Percentiles rank a stretch among this genome's conserved stretches.
These are phyloP conservation scores for Symphodus melops DNA, from an alignment of 2,113 vertebrate species.

Conservation along the genomic window DNA sequence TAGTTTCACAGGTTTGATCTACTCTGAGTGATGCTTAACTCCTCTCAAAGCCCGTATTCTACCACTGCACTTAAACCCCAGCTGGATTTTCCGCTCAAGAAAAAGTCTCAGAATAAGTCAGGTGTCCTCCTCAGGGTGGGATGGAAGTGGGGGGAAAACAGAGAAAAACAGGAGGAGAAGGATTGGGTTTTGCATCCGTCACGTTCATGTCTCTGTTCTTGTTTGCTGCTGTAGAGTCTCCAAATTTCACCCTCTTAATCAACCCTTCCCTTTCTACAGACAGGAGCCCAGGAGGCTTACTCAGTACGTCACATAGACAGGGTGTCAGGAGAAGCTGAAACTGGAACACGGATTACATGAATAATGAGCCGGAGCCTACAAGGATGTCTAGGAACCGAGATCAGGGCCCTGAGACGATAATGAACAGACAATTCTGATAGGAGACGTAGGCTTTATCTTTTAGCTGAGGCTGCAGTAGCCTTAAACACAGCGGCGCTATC, in stretches of 20 bases:
- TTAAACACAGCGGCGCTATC: slow-evolving; percentile 22
- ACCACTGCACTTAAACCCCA: slow-evolving; percentile 65
- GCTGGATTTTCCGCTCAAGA: slow-evolving; percentile 68
- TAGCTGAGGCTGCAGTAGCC: slow-evolving; percentile 21
- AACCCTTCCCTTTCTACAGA: slow-evolving; percentile 13
- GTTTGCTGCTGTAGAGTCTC: slow-evolving; percentile 51
- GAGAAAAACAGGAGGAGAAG: slow-evolving; percentile 9
- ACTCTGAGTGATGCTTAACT: slow-evolving; percentile 65
- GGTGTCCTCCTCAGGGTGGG: slow-evolving; percentile 62
- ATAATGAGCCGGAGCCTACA: slow-evolving; percentile 65
- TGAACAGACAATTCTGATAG: slow-evolving; percentile 48
- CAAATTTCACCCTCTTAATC: slow-evolving; percentile 26
- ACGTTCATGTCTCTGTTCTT: slow-evolving; percentile 46
- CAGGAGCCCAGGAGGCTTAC: slow-evolving; percentile 39
- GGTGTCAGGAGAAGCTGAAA: slow-evolving; percentile 61
- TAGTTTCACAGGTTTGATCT: slow-evolving; percentile 68
- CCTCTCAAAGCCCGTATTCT: slow-evolving; percentile 67
- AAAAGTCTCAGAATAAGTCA: slow-evolving; percentile 66
- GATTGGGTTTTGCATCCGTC: slow-evolving; percentile 53
- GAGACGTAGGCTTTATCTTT: slow-evolving; percentile 36
- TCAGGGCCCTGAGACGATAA: slow-evolving; percentile 46
- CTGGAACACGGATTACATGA: slow-evolving; percentile 70
- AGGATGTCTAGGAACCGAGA: slow-evolving; percentile 53
- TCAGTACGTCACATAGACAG: slow-evolving; percentile 46
- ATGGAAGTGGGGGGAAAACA: slow-evolving; percentile 23